phyloP scores from a whole-genome alignment of 2,888 invertebrate species.

The Schizaphis graminum region DNA sequence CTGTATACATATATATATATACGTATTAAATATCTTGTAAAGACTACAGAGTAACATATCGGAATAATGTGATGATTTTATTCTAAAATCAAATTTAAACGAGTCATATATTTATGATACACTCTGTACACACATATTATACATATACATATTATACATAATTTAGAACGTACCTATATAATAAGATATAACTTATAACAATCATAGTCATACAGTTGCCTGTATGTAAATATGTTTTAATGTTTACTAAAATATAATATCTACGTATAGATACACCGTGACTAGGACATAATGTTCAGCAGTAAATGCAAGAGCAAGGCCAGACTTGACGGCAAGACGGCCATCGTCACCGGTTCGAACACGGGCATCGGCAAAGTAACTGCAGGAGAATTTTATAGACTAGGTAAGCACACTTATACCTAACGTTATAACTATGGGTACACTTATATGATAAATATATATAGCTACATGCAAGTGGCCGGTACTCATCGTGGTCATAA shows the following conservation, averaged over 20 bases:
- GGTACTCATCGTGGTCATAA: neutral
- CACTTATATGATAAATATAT: neutral
- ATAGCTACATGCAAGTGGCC: neutral
- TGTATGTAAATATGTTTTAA: neutral
- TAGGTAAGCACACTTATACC: constrained; percentile 68
- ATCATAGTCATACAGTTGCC: too few species aligned
- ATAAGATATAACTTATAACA: too few species aligned
- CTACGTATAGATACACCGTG: neutral
- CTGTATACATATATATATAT: too few species aligned
- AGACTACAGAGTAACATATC: neutral
- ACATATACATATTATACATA: too few species aligned
- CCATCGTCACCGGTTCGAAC: constrained; percentile 72
- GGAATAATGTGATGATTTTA: neutral
- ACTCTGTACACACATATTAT: too few species aligned
- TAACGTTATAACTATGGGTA: neutral
- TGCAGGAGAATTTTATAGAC: constrained; percentile 69
- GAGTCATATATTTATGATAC: too few species aligned
- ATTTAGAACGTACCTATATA: too few species aligned
- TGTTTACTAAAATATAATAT: neutral
- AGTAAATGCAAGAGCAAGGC: constrained; percentile 68
- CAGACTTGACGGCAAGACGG: constrained; percentile 71
- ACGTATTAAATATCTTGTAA: too few species aligned
- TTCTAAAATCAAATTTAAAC: neutral
- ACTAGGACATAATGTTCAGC: constrained; percentile 64
- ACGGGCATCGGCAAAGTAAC: constrained; percentile 70